Evolutionary conservation across 2,888 invertebrate species (phyloP).

Genomic region (Volucella zonaria): DNA sequence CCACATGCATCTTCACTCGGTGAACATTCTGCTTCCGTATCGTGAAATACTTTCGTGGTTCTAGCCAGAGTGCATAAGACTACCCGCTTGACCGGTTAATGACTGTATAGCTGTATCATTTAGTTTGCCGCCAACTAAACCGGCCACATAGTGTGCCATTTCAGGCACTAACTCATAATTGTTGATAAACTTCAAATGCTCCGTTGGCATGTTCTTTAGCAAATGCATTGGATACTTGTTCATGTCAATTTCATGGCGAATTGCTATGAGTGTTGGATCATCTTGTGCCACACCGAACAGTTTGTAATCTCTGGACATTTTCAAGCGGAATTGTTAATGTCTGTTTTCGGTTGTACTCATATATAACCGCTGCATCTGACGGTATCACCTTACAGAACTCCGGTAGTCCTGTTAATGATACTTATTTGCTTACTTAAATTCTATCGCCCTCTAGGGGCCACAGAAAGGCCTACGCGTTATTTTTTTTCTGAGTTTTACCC

Average conservation of each 20-base stretch:
- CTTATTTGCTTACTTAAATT: too few relatives aligned
- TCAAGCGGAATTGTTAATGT: conserved; percentile 90
- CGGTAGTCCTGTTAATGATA: too few relatives aligned
- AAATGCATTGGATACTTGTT: conserved; percentile 82
- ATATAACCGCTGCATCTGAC: conserved; percentile 72
- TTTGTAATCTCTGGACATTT: conserved; percentile 92
- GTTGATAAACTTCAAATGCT: conserved; percentile 78
- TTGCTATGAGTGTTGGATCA: conserved; percentile 88
- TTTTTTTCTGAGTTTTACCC: too few relatives aligned
- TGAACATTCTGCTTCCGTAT: conserved; percentile 85
- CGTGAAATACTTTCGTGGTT: conserved; percentile 89
- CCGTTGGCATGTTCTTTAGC: conserved; percentile 76
- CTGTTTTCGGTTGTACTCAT: conserved; percentile 84
- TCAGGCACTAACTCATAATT: conserved; percentile 79
- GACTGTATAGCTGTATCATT: conserved; percentile 90
- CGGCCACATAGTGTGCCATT: conserved; percentile 81
- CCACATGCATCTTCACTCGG: conserved; percentile 85
- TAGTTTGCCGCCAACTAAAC: conserved; percentile 81
- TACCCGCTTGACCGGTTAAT: too few relatives aligned
- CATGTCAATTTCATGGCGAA: conserved; percentile 89
- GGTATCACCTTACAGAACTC: conserved; percentile 79
- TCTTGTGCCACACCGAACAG: too few relatives aligned
- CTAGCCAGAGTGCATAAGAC: too few relatives aligned
- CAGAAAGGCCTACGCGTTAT: too few relatives aligned
- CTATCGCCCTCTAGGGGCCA: too few relatives aligned